Evolutionary conservation across 1,140 invertebrate species (phyloP), one percentile per base, ranked within the genome.

Genomic region (Oncopeltus fasciatus): DNA sequence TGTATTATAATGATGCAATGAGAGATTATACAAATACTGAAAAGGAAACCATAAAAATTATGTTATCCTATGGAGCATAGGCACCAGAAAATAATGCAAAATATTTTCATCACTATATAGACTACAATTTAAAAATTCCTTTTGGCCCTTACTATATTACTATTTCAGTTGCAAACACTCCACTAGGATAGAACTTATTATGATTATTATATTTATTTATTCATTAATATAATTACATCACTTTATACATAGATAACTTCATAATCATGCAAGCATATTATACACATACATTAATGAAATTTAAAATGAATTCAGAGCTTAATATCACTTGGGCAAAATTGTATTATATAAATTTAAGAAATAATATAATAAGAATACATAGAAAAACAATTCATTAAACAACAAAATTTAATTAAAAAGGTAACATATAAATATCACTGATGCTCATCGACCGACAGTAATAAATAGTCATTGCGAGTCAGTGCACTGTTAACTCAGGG

Each of bases 401-500:
- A 53, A 53, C 24, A 53, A 24, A 53, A 38, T 38, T 8, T 8
- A 53, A 53, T 21, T 24, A 53, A 18, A 53, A 24, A 18, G 49
- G 49, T 53, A 53, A 53, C 49, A 24, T 24, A 53, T 53, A 8
- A 38, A 27, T 53, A 53, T 53, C 49, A 53, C 49, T 53, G 18
- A 24, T 38, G 21, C 49, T 24, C 12, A 46, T 24, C 26, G 49
- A 53, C 49, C 49, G 49, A 53, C 49, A 27, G 12, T 53, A 53
- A 14, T 24, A 1, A 53, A 53, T 3, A n/a, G 1, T 47, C 38
- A 29, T 18, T 58, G 14, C 1, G 28, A 60, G 38, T 29, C n/a
- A n/a, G 18, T n/a, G 46, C 31, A 28, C 16, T 12, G 61, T 57
- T 63, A 63, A 63, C 62, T 59, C 62, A 63, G 62, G 62, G 62